phyloP scores from a whole-genome alignment of 2,113 vertebrate genomes.

The Phalacrocorax brasilianus region DNA sequence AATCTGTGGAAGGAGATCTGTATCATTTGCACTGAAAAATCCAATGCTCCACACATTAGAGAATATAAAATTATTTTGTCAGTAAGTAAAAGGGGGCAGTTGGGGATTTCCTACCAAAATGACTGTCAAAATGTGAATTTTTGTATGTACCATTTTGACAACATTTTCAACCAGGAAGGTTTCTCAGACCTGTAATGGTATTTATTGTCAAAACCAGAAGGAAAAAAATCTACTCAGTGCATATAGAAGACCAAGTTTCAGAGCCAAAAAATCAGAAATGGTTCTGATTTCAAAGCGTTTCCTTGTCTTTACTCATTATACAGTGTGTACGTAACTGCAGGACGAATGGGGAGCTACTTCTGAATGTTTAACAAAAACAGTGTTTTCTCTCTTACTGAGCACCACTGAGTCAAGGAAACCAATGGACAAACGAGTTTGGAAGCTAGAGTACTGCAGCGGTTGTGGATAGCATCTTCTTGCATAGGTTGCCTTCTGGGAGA shows the following conservation, averaged over 20 bases:
- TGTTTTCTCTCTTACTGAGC: not conserved
- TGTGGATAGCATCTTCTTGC: not conserved
- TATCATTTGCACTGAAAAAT: not conserved
- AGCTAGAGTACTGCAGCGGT: not conserved
- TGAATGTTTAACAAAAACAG: not conserved
- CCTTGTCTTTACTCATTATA: not conserved
- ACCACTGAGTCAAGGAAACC: not conserved
- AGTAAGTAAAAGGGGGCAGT: not conserved
- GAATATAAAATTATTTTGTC: not conserved
- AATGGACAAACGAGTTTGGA: not conserved
- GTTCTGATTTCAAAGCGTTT: not conserved
- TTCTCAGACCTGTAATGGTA: not conserved
- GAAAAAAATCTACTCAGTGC: not conserved
- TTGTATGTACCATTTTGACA: not conserved
- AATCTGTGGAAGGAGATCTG: not conserved
- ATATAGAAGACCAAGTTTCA: not conserved
- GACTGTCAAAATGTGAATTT: not conserved
- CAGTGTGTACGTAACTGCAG: not conserved
- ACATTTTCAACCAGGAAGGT: not conserved
- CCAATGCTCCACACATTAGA: not conserved
- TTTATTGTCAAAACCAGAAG: not conserved
- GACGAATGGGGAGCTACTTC: not conserved
- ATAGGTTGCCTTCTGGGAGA: not conserved
- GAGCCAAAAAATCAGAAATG: not conserved
- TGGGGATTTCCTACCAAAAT: not conserved